phyloP scores from a whole-genome alignment of 2,113 vertebrate species.

The Apus apus region DNA sequence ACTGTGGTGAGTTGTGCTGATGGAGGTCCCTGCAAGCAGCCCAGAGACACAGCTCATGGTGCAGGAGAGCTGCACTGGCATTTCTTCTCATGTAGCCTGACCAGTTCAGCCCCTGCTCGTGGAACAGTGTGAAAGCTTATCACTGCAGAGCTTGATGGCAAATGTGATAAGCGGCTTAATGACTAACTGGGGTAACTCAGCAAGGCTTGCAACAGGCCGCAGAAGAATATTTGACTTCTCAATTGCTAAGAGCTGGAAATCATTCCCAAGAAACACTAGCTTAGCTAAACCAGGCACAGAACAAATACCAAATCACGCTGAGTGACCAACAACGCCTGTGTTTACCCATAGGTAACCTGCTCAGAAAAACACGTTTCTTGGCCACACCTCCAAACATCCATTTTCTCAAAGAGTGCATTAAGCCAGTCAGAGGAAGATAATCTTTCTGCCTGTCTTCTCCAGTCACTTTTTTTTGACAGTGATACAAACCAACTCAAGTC shows the following conservation, averaged over 20 bases:
- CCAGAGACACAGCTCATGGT: rapidly evolving
- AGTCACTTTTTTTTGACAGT: background rate
- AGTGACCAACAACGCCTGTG: background rate
- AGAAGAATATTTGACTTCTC: background rate
- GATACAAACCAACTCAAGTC: background rate
- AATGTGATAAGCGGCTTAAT: constrained; percentile 39
- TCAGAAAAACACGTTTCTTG: background rate
- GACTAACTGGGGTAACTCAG: background rate
- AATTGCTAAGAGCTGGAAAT: background rate
- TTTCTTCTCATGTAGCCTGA: background rate
- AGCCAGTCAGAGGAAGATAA: background rate
- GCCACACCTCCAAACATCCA: background rate
- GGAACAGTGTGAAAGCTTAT: background rate
- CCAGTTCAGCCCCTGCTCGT: background rate
- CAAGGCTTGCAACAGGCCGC: background rate
- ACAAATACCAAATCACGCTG: background rate
- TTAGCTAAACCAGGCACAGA: constrained; percentile 17
- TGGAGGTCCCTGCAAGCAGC: background rate
- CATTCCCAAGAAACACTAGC: background rate
- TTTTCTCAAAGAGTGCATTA: background rate
- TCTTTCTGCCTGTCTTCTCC: background rate
- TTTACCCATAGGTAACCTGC: background rate
- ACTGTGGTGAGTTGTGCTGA: background rate
- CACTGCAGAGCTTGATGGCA: rapidly evolving
- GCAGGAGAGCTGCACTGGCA: background rate